A percentile compares a stretch with the other conserved stretches of the same genome.
These are phyloP conservation scores for Heliconius hewitsoni DNA, from an alignment of 1,140 invertebrate species.

Conservation along the genomic window DNA sequence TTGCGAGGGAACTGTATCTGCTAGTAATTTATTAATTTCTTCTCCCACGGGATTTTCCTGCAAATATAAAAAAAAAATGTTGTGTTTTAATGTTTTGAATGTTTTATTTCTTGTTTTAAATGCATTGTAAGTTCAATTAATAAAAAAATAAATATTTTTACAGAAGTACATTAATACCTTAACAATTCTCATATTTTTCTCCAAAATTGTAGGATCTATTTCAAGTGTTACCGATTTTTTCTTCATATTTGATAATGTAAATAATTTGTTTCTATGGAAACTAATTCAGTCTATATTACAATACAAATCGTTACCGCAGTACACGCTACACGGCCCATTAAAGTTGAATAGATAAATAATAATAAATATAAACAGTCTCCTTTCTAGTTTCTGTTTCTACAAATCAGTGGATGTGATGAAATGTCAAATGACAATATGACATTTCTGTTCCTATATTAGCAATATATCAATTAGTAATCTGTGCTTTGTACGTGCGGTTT, in stretches of 20 bases:
- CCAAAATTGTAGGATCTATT: constrained; percentile 75
- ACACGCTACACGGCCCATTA: too few relatives aligned
- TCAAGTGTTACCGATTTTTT: constrained; percentile 75
- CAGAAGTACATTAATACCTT: constrained; percentile 46
- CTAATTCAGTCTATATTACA: neutral
- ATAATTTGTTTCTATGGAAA: constrained; percentile 45
- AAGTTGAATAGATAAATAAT: too few relatives aligned
- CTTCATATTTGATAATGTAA: constrained; percentile 52
- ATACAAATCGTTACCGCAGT: too few relatives aligned
- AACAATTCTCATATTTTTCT: constrained; percentile 75
- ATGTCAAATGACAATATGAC: neutral
- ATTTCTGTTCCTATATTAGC: too few relatives aligned
- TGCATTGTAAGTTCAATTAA: neutral
- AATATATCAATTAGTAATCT: too few relatives aligned
- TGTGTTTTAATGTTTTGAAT: too few relatives aligned
- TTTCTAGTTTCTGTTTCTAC: neutral
- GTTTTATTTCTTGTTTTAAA: neutral
- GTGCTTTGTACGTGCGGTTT: too few relatives aligned
- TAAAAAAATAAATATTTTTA: neutral
- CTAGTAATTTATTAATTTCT: constrained; percentile 71
- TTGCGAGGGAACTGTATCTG: constrained; percentile 62
- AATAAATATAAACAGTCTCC: neutral
- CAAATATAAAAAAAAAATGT: constrained; percentile 31
- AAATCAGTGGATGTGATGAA: neutral
- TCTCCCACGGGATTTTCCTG: constrained; percentile 70